Percentiles rank a stretch among this genome's conserved stretches.
Evolutionary conservation across 1,140 invertebrate genomes (phyloP).

Genomic region (Anastrepha ludens): DNA sequence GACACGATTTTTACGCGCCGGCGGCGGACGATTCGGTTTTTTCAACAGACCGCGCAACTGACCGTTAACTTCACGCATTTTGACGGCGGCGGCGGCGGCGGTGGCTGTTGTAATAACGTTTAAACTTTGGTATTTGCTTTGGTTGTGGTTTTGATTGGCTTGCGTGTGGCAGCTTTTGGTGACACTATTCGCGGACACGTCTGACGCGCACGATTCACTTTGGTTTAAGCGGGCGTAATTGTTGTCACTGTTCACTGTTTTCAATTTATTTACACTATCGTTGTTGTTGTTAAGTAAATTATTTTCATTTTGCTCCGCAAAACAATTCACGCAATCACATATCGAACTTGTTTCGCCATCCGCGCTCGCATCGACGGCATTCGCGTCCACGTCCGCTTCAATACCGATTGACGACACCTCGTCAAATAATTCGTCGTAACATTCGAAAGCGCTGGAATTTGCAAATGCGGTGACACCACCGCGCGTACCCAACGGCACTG

Average conservation of each 20-base stretch:
- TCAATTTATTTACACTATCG: neutral
- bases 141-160: slow-evolving; percentile 55
- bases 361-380: slow-evolving; percentile 51
- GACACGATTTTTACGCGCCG: slow-evolving; percentile 81
- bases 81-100: slow-evolving; percentile 30
- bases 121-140: slow-evolving; percentile 30
- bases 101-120: neutral
- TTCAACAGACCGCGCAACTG: slow-evolving; percentile 71
- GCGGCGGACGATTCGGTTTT: slow-evolving; percentile 72
- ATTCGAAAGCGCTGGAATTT: slow-evolving; percentile 60
- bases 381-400: slow-evolving; percentile 43
- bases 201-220: slow-evolving; percentile 15
- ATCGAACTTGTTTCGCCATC: slow-evolving; percentile 4
- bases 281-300: slow-evolving; percentile 4
- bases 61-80: slow-evolving; percentile 72
- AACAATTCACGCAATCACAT: slow-evolving; percentile 52
- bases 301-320: neutral
- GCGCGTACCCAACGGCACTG: neutral
- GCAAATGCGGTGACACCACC: neutral
- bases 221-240: slow-evolving; percentile 10
- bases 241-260: slow-evolving; percentile 1
- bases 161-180: neutral
- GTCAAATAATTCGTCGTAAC: slow-evolving; percentile 69
- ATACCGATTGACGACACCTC: slow-evolving; percentile 31
- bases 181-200: neutral